Percentiles rank a stretch among this genome's conserved stretches.
These are phyloP conservation scores for Aphelocoma californica DNA, from an alignment of 2,797 vertebrate genomes.

Conservation along the genomic window DNA sequence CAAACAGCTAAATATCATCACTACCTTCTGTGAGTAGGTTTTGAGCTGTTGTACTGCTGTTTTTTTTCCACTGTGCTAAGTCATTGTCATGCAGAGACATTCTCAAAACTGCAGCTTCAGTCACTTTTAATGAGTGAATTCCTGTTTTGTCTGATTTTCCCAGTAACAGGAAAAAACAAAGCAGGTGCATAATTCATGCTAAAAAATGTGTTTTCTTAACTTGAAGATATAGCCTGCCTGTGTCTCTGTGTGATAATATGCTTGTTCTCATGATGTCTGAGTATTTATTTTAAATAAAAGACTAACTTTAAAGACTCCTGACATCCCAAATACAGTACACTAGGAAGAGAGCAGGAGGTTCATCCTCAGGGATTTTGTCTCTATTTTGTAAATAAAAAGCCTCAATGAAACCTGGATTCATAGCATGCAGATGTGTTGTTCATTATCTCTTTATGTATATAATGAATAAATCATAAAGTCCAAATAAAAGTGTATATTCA, in stretches of 20 bases:
- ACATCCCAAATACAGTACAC: background rate
- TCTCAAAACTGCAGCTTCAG: background rate
- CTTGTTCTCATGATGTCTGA: background rate
- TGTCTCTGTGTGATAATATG: background rate
- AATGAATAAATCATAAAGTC: conserved; percentile 61
- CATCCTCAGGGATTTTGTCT: background rate
- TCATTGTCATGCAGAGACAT: background rate
- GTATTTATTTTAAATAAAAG: background rate
- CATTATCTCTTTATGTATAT: conserved; percentile 31
- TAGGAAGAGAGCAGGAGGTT: background rate
- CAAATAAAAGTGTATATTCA: conserved; percentile 30
- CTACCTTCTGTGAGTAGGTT: background rate
- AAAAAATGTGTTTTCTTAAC: background rate
- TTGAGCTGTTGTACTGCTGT: background rate
- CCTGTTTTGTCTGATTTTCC: background rate
- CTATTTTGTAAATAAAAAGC: conserved; percentile 25
- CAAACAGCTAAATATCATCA: background rate
- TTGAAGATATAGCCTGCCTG: background rate
- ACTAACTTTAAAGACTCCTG: background rate
- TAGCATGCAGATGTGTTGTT: conserved; percentile 8
- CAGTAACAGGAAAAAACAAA: background rate
- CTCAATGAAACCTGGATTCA: background rate
- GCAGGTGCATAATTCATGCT: background rate
- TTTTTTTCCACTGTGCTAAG: background rate
- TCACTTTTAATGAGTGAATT: background rate